A percentile compares a stretch with the other conserved stretches of the same genome.
Conservation (phyloP, 1,140 invertebrate species). For the Trichonephila clavipes region DNA sequence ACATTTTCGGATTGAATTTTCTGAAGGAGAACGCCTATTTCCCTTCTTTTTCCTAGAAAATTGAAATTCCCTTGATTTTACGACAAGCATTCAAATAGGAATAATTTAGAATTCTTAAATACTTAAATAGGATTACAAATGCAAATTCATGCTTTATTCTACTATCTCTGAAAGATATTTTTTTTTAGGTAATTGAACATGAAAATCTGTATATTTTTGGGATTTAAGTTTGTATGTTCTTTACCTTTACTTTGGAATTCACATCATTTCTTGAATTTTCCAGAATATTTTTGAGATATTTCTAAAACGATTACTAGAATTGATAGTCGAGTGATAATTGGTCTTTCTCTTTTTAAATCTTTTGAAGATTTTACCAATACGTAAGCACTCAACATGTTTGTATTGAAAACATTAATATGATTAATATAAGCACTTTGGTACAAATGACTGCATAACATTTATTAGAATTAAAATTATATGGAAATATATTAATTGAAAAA, state of each 20-base stretch:
- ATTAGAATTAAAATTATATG: too few relatives aligned
- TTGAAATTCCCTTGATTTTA: not conserved
- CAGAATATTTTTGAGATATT: not conserved
- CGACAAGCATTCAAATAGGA: not conserved
- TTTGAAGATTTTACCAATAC: too few relatives aligned
- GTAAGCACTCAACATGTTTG: too few relatives aligned
- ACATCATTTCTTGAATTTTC: not conserved
- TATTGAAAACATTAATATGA: too few relatives aligned
- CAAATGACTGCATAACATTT: too few relatives aligned
- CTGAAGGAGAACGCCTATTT: not conserved
- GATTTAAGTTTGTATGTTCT: not conserved
- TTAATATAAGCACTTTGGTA: too few relatives aligned
- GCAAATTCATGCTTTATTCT: conserved; percentile 25
- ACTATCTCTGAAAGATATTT: not conserved
- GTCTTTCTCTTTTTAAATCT: not conserved
- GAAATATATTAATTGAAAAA: too few relatives aligned
- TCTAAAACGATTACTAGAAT: not conserved
- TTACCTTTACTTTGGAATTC: not conserved
- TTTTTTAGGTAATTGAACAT: not conserved
- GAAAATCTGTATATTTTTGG: not conserved
- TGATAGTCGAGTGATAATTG: not conserved
- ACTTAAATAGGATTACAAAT: conserved; percentile 41
- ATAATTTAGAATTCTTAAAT: conserved; percentile 40
- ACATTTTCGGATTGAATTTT: not conserved
- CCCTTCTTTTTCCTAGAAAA: not conserved